Base-by-base conservation (phyloP, 2,797 vertebrate genomes). In the Podargus strigoides region DNA sequence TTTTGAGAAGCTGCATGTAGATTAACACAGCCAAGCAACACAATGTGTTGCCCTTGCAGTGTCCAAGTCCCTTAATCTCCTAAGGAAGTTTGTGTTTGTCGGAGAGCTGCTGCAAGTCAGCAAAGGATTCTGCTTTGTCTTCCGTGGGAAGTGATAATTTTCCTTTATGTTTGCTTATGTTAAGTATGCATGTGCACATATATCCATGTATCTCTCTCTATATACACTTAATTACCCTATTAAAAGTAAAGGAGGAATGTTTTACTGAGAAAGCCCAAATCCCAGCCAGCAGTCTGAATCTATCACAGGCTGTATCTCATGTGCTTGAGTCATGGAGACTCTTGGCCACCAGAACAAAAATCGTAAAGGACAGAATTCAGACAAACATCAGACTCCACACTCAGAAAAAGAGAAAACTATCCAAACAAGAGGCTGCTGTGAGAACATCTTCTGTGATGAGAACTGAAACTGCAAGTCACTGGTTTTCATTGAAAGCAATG, bases 381-480 rank as follows among this genome's bases (percentile, higher is more conserved):
- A 88, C 56, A 85, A 88, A 92, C 46, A 59, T 32, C 47, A 87
- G 63, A 56, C 47, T 69, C 46, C 0, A 0, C 3, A 3, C 27
- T 49, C 70, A 90, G 68, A 91, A 90, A 91, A 94, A 95, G 83
- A 93, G 87, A 96, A 95, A 93, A 94, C 4, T 7, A 88, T 94
- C 89, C 85, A 96, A 90, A 93, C 75, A 91, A 91, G 80, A 88
- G 28, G 20, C 46, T 94, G 56, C 87, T 96, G 95, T 96, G 96
- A 94, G 95, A 97, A 95, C 27, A 1, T 85, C 68, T 84, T 92
- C 90, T 96, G 49, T 85, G 94, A 96, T 96, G 95, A 96, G 95
- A 96, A 97, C 91, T 96, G 95, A 96, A 97, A 96, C 95, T 96
- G 95, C 94, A 94, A 94, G 95, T 95, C 94, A 96, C 64, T 94